phyloP scores from a whole-genome alignment of 2,113 vertebrate species.

The Hirundichthys speculiger region DNA sequence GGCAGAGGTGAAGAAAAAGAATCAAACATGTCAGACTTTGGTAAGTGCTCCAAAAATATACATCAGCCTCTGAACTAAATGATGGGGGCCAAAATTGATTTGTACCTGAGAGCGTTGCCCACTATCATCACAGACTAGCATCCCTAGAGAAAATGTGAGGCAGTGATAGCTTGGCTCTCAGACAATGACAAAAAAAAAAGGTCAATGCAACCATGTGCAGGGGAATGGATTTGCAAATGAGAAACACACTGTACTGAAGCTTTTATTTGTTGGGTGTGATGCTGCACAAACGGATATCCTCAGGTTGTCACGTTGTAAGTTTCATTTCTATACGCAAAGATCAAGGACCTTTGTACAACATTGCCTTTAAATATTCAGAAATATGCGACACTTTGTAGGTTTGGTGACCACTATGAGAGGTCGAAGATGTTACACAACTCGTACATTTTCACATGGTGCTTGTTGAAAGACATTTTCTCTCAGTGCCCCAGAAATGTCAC shows the following conservation, averaged over 20 bases:
- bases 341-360: neutral
- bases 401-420: slow-evolving; percentile 31
- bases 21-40: slow-evolving; percentile 86
- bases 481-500: slow-evolving; percentile 65
- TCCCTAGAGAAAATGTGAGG: slow-evolving; percentile 55
- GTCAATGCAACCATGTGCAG: slow-evolving; percentile 23
- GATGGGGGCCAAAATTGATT: slow-evolving; percentile 65
- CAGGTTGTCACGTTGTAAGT: slow-evolving; percentile 12
- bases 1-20: slow-evolving; percentile 82
- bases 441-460: slow-evolving; percentile 18
- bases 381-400: neutral
- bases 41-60: slow-evolving; percentile 78
- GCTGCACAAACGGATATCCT: slow-evolving; percentile 6
- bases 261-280: slow-evolving; percentile 31
- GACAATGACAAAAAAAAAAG: slow-evolving; percentile 46
- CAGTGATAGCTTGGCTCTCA: slow-evolving; percentile 47
- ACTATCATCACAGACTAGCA: slow-evolving; percentile 62
- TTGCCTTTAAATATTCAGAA: slow-evolving; percentile 9
- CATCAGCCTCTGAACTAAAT: slow-evolving; percentile 54
- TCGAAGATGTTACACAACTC: slow-evolving; percentile 45
- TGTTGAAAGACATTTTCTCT: slow-evolving; percentile 53
- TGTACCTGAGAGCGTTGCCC: slow-evolving; percentile 57
- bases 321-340: slow-evolving; percentile 16
- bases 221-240: slow-evolving; percentile 37
- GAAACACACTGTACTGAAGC: slow-evolving; percentile 10